Evolutionary conservation across 2,113 vertebrate genomes (phyloP).

Genomic region (Scomber scombrus): DNA sequence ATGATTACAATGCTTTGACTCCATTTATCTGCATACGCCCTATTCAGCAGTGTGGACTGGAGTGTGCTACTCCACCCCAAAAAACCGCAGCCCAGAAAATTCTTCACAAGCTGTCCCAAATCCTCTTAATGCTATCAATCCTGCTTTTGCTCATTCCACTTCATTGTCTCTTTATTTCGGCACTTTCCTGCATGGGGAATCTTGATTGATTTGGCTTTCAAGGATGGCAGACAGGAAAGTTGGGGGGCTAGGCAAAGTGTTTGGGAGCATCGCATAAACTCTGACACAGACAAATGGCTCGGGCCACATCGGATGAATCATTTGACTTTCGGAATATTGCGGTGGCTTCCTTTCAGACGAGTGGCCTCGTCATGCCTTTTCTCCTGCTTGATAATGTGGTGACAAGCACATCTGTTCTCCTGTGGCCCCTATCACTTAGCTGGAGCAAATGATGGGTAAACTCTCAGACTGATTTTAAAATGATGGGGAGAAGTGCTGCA

Average conservation of each 20-base stretch:
- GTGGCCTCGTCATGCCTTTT: constrained; percentile 54
- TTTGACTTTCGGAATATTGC: constrained; percentile 75
- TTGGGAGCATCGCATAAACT: constrained; percentile 78
- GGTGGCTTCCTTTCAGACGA: constrained; percentile 57
- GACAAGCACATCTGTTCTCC: constrained; percentile 49
- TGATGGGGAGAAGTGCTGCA: neutral
- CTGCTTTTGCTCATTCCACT: constrained; percentile 81
- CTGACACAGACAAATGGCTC: constrained; percentile 83
- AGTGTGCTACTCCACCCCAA: constrained; percentile 31
- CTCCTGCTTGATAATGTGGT: constrained; percentile 53
- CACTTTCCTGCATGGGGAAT: constrained; percentile 81
- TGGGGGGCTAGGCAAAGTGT: constrained; percentile 77
- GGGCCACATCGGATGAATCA: constrained; percentile 62
- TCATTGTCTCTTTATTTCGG: constrained; percentile 85
- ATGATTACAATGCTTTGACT: constrained; percentile 61
- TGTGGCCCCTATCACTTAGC: constrained; percentile 58
- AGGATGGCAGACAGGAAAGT: constrained; percentile 79
- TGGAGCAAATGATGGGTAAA: constrained; percentile 28
- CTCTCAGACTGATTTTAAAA: neutral
- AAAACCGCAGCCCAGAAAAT: constrained; percentile 56
- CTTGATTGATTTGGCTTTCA: constrained; percentile 83
- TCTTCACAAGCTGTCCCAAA: constrained; percentile 71
- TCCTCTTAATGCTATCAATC: constrained; percentile 79
- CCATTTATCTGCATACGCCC: constrained; percentile 66
- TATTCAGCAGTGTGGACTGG: constrained; percentile 64